These are phyloP conservation scores for Axis porcinus DNA, from an alignment of 2,113 vertebrate genomes.

Conservation along the genomic window DNA sequence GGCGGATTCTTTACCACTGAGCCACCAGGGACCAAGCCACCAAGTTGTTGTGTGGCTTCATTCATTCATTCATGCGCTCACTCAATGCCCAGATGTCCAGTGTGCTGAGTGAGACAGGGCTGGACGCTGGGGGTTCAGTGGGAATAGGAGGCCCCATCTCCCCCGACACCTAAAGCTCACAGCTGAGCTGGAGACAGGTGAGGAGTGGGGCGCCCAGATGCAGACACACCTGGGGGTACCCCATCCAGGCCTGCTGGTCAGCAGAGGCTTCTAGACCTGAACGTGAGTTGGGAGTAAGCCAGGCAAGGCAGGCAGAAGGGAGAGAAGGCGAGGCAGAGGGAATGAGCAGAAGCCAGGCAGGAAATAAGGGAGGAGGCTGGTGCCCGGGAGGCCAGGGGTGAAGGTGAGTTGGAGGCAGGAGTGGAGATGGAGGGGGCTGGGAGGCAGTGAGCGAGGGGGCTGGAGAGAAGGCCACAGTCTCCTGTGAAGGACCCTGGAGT, in stretches of 20 bases:
- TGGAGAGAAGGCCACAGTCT: background rate
- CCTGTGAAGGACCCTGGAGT: background rate
- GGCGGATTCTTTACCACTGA: background rate
- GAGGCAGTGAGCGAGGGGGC: rapidly evolving
- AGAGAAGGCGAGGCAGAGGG: rapidly evolving
- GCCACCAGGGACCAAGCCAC: background rate
- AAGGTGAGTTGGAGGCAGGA: too few species aligned
- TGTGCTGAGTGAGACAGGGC: background rate
- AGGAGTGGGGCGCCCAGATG: rapidly evolving
- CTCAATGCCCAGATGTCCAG: too few species aligned
- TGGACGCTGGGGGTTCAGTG: background rate
- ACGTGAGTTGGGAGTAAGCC: background rate
- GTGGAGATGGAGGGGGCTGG: background rate
- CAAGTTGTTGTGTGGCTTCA: background rate
- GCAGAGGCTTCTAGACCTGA: background rate
- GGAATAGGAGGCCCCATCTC: background rate
- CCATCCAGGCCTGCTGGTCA: background rate
- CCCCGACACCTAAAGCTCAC: background rate
- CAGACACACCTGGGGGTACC: background rate
- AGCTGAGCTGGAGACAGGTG: background rate
- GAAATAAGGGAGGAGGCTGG: background rate
- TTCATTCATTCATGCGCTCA: too few species aligned
- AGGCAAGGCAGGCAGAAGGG: background rate
- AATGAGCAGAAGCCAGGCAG: background rate
- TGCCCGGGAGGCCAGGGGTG: background rate